Base-by-base conservation (phyloP, 2,113 vertebrate genomes). In the Charina bottae region DNA sequence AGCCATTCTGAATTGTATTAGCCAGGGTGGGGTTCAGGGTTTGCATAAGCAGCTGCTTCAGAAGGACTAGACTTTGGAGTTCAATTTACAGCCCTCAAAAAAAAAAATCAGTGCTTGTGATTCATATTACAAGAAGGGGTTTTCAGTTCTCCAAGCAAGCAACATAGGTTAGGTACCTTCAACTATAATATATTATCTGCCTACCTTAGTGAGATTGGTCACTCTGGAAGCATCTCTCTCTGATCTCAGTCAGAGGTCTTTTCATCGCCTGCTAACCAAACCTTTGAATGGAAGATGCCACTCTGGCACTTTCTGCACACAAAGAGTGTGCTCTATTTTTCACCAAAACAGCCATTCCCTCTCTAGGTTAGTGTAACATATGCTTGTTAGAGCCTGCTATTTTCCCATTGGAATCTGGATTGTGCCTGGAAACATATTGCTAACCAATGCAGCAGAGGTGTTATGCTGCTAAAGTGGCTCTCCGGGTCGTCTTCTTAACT, bases 321-420 rank as follows among this genome's bases (percentile, higher is more conserved):
- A 60, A 17, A 21, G 59, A 4, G 26, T 10, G 24, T 68, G 62
- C 24, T n/a, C 62, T 68, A 8, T 54, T 78, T 8, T 85, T 93
- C 11, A 58, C 85, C 60, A 72, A 92, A 87, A 84, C 59, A 85
- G 72, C 23, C 85, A 0, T 94, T 56, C 85, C 92, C 88, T 92
- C 89, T 90, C 94, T 85, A 26, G 6, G 55, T 94, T 3, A 56
- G 53, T 59, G 1, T 88, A 64, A 54, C 89, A 94, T 93, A 88
- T 28, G 49, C 53, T 0, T 93, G 89, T 59, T 92, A 60, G 28
- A 42, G 49, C 6, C 90, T 54, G 42, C 62, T 88, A 84, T 83
- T 72, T 95, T 95, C 83, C 93, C 92, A 88, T 12, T 1, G 87
- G 93, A 64, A 94, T 58, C n/a, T 87, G 90, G 85, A 53, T 87